Base-by-base conservation (phyloP, 2,888 invertebrate species). In the Calliscelio sp. region DNA sequence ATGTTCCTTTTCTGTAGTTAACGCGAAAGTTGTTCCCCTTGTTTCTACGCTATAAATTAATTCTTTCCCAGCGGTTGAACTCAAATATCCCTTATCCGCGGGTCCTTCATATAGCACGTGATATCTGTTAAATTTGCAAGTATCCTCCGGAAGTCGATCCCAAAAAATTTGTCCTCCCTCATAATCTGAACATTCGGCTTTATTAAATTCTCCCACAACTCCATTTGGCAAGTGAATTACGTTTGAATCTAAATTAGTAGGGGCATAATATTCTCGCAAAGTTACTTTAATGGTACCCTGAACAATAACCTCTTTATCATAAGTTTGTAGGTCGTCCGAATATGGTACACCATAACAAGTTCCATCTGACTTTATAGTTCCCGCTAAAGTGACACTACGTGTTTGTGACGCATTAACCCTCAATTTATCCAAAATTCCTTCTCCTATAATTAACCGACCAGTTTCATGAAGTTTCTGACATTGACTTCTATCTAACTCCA, bases 161-260 rank as follows among this genome's bases (percentile, higher is more conserved):
- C 55, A 55, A 28, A 55, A 55, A 3, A 28, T 28, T 16, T 55
- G 55, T 28, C 55, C 55, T 16, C 55, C 55, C 16, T 55, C 55
- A 16, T 8, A 55, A 16, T 28, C 55, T 8, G 55, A 55, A 55
- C 55, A 55, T 55, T 55, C 28, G 2, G 28, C 55, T 16, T 55
- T 25, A 55, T 28, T 55, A 11, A 55, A 55, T 2, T 55, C 55
- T 16, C 55, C 25, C 7, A 10, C 6, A 14, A 55, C 8, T 28
- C 55, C 55, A 28, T 28, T 16, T 16, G 7, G 16, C 8, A 28
- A 24, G 16, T 55, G n/a, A 14, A 55, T 28, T 16, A n/a, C 32
- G 8, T 55, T 55, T 5, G n/a, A 7, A 6, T 55, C 28, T 16
- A 55, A 28, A 55, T 55, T 55, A 6, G 10, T 8, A 10, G 55